Conservation (phyloP, 2,888 invertebrate species). For the Agrilus biguttatus region DNA sequence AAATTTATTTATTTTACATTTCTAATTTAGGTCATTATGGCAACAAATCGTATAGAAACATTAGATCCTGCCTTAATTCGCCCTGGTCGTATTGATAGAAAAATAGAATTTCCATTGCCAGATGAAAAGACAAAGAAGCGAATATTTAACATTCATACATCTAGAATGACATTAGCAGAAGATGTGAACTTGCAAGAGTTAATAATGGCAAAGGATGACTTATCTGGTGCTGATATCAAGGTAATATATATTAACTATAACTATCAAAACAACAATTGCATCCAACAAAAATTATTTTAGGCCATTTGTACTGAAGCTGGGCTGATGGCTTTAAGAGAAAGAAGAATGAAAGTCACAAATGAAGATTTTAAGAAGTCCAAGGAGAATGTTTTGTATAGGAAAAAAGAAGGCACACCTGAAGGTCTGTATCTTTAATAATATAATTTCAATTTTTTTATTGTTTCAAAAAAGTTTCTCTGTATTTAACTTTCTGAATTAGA, state of each 20-base stretch:
- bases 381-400: constrained; percentile 96
- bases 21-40: constrained; percentile 72
- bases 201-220: constrained; percentile 98
- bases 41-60: constrained; percentile 96
- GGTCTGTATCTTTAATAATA: constrained; percentile 80
- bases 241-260: constrained; percentile 29
- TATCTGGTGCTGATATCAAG: constrained; percentile 94
- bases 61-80: constrained; percentile 96
- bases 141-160: constrained; percentile 96
- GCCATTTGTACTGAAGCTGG: constrained; percentile 99
- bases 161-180: constrained; percentile 94
- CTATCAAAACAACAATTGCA: constrained; percentile 2
- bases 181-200: constrained; percentile 94
- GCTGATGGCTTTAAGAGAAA: constrained; percentile 89
- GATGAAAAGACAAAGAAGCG: constrained; percentile 97
- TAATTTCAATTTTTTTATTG: no score
- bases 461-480: no score
- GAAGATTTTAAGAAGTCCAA: constrained; percentile 99
- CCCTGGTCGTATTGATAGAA: constrained; percentile 96
- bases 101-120: constrained; percentile 97
- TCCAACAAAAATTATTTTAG: constrained; percentile 33
- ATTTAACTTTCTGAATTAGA: no score
- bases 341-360: constrained; percentile 98
- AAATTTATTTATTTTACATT: not conserved
- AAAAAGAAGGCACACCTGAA: constrained; percentile 99